Evolutionary conservation across 2,888 invertebrate genomes (phyloP), one percentile per base, ranked within the genome.

Genomic region (Tanypteryx hageni): DNA sequence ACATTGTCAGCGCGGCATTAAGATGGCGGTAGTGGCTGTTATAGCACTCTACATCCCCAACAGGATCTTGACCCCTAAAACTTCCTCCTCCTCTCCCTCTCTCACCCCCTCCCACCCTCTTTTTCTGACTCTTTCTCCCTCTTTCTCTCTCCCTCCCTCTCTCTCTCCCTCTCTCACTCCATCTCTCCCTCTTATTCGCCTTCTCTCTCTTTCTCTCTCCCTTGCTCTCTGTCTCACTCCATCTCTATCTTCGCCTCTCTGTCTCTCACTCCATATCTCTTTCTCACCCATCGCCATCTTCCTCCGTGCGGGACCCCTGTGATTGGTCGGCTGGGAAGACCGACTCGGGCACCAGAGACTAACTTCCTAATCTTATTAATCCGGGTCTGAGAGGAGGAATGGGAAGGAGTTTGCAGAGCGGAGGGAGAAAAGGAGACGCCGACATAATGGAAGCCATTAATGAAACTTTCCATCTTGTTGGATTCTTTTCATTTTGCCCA

Each of bases 81-180:
- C 44, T 5, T 44, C 44, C 44, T 44, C 44, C 44, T n/a, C n/a
- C n/a, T 44, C 44, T 44, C 44, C 61, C 68, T 92, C 92, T 92
- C 76, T 92, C 76, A 68, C 86, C 84, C 89, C 86, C n/a, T n/a
- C n/a, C n/a, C n/a, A n/a, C n/a, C n/a, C n/a, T n/a, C n/a, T n/a
- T n/a, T n/a, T n/a, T n/a, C n/a, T n/a, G n/a, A n/a, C n/a, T n/a
- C n/a, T n/a, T n/a, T n/a, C n/a, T 44, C 44, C 5, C 44, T 59
- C 68, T 92, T 89, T 92, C 76, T 92, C 76, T 86, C 86, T 92
- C 89, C 86, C 86, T 85, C 86, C 58, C 92, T 61, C 89, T 92
- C 84, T 92, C 86, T n/a, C 86, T 27, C 92, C 92, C 92, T 92
- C 92, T 92, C 76, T 92, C 76, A 68, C 86, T 92, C 89, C 86